These are phyloP conservation scores for Trachelipus rathkii DNA, from an alignment of 1,140 invertebrate species.

Conservation along the genomic window DNA sequence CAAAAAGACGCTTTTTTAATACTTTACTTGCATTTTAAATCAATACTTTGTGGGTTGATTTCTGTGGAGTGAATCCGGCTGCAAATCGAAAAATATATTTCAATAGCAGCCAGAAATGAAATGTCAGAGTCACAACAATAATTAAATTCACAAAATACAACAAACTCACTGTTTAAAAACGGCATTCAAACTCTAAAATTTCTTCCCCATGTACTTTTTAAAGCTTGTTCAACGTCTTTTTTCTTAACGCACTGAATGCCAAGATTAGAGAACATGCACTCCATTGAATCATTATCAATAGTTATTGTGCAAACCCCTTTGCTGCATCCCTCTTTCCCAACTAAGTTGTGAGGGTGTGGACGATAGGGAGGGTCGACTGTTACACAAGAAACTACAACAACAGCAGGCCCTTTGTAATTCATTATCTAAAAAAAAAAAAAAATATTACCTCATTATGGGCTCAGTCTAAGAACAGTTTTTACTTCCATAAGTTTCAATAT, in stretches of 20 bases:
- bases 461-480: too few species aligned
- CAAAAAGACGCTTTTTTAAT: too few species aligned
- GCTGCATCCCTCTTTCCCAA: constrained; percentile 87
- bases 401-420: constrained; percentile 73
- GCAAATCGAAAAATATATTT: too few species aligned
- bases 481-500: too few species aligned
- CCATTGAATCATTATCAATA: constrained; percentile 68
- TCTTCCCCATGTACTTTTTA: constrained; percentile 74
- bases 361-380: constrained; percentile 82
- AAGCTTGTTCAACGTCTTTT: constrained; percentile 82
- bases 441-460: background rate
- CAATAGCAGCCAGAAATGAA: too few species aligned
- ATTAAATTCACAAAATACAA: constrained; percentile 18
- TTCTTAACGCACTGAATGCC: constrained; percentile 97
- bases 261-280: constrained; percentile 79
- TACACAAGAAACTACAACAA: constrained; percentile 91
- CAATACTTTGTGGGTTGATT: too few species aligned
- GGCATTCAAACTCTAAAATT: constrained; percentile 87
- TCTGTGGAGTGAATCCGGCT: too few species aligned
- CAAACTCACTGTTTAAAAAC: constrained; percentile 80
- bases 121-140: too few species aligned
- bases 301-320: constrained; percentile 85
- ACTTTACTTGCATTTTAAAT: too few species aligned
- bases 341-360: constrained; percentile 91
- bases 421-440: constrained; percentile 60